Evolutionary conservation across 2,113 vertebrate species (phyloP).

Genomic region (Perca schrenkii): DNA sequence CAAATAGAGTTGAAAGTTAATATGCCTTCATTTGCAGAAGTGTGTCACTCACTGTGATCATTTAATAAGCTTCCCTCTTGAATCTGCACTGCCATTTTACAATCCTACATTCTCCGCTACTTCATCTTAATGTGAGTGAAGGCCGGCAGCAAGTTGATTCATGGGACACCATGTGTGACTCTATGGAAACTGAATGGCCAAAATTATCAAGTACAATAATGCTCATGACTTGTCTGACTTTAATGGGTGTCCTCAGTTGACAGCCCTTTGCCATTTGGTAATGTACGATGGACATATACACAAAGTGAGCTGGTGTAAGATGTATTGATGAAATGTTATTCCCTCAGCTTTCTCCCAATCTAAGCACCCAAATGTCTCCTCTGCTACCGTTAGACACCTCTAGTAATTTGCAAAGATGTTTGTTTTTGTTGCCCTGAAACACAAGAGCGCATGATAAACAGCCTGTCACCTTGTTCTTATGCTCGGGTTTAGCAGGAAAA

Average conservation of each 20-base stretch:
- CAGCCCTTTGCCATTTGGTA: not conserved
- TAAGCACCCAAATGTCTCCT: constrained; percentile 32
- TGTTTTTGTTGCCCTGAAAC: constrained; percentile 7
- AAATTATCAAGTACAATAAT: constrained; percentile 4
- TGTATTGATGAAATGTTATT: not conserved
- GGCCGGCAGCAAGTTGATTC: constrained; percentile 1
- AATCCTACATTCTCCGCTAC: not conserved
- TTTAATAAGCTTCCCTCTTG: not conserved
- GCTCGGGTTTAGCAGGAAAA: not conserved
- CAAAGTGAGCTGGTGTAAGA: constrained; percentile 1
- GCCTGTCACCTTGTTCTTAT: constrained; percentile 5
- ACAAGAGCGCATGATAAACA: not conserved
- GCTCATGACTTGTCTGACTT: not conserved
- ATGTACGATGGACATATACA: not conserved
- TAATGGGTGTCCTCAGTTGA: not conserved
- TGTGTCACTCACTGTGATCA: constrained; percentile 44
- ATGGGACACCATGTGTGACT: not conserved
- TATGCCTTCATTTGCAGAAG: constrained; percentile 33
- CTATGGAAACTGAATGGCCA: constrained; percentile 6
- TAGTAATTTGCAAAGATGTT: not conserved
- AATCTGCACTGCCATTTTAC: constrained; percentile 18
- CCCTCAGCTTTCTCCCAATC: not conserved
- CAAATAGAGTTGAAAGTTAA: constrained; percentile 50
- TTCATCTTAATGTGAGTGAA: constrained; percentile 16
- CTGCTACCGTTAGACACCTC: not conserved